Evolutionary conservation across 2,888 invertebrate species (phyloP), one percentile per base, ranked within the genome.

Genomic region (Metallyticus violacea): DNA sequence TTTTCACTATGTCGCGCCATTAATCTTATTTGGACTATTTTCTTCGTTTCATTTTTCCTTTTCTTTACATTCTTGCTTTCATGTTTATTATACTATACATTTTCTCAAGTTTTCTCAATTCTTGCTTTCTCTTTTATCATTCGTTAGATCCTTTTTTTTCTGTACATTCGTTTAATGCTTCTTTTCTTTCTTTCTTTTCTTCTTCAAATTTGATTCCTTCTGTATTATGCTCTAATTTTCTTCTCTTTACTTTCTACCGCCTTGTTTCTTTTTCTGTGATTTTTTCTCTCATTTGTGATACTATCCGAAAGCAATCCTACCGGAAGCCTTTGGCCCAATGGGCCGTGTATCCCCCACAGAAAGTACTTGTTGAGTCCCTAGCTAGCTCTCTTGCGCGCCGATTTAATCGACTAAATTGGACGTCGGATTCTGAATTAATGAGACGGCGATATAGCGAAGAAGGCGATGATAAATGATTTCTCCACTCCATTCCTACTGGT

Each of bases 381-480:
- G 15, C 40, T 62, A 30, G 30, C 30, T 30, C 84, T n/a, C 84
- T 29, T 30, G 85, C 77, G 83, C 15, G 40, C 40, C 88, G 88
- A 88, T 88, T 88, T 88, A 88, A 88, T 88, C 88, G 89, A 85
- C 86, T 87, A 89, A 88, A 89, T 89, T 89, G 88, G 89, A 88
- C 88, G 88, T 88, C 88, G 87, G 88, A 85, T 88, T 85, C 86
- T 87, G 88, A 88, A 89, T 89, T 89, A 89, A 89, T 88, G 88
- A 88, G 88, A 85, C 87, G 86, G 86, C 85, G 85, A 83, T 83
- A 83, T 76, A 26, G 77, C 15, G 83, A 40, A 79, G 29, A 79
- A 26, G 4, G 79, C 79, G 79, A 85, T 85, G 85, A 85, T 85
- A 79, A 85, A 85, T 85, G 85, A 79, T 85, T 79, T n/a, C 40